A percentile compares a stretch with the other conserved stretches of the same genome.
Evolutionary conservation across 1,140 invertebrate genomes (phyloP).

Genomic region (Drosophila micromelanica): DNA sequence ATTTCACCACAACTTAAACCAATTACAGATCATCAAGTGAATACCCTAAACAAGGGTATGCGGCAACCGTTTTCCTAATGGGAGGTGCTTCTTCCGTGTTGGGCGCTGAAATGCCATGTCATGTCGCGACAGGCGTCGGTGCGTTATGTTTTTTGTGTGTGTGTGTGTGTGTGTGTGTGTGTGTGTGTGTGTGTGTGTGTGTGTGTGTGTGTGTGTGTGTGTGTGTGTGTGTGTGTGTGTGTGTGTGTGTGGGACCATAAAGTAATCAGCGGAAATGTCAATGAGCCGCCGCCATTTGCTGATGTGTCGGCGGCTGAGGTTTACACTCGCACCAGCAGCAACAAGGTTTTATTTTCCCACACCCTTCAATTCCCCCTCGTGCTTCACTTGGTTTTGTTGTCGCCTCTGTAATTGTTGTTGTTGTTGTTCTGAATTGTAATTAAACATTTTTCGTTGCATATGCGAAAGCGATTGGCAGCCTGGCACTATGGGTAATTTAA

Average conservation of each 20-base stretch:
- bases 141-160: conserved; percentile 42
- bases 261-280: conserved; percentile 83
- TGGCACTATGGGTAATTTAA: neutral
- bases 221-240: conserved; percentile 12
- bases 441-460: conserved; percentile 74
- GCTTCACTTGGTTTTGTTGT: conserved; percentile 3
- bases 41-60: neutral
- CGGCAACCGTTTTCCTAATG: neutral
- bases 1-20: neutral
- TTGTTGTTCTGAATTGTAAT: conserved; percentile 61
- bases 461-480: conserved; percentile 54
- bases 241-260: conserved; percentile 56
- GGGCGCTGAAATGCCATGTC: conserved; percentile 72
- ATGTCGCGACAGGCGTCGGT: conserved; percentile 69
- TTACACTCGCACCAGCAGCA: conserved; percentile 63
- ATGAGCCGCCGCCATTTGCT: conserved; percentile 79
- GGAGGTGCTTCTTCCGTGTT: conserved; percentile 6
- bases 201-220: conserved; percentile 7
- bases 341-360: conserved; percentile 43
- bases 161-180: neutral
- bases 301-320: conserved; percentile 79
- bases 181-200: conserved; percentile 20
- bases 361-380: neutral
- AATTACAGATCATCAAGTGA: neutral
- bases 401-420: conserved; percentile 43